Evolutionary conservation across 2,797 vertebrate species (phyloP).

Genomic region (Lacerta agilis): DNA sequence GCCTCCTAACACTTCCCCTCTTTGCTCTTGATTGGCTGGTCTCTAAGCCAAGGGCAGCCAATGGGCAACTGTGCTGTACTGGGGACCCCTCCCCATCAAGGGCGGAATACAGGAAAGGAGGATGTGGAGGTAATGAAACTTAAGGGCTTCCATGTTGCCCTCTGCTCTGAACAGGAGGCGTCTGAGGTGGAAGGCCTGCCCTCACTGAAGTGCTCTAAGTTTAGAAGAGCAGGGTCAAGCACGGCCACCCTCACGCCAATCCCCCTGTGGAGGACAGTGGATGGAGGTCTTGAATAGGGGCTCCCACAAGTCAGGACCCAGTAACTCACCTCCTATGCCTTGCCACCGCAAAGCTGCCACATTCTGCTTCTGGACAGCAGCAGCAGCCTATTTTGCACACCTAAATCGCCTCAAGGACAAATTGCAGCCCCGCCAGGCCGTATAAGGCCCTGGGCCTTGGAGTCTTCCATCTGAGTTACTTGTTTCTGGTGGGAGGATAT

Average conservation of each 20-base stretch:
- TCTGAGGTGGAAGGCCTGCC: neutral
- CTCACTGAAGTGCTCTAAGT: neutral
- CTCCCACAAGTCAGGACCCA: neutral
- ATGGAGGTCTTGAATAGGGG: too few species aligned
- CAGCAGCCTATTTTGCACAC: neutral
- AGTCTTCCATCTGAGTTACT: neutral
- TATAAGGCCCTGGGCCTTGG: neutral
- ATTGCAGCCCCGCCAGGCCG: neutral
- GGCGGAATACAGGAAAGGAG: neutral
- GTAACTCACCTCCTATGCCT: neutral
- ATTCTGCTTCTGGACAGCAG: neutral
- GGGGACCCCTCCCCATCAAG: too few species aligned
- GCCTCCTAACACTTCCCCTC: too few species aligned
- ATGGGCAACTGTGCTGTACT: neutral
- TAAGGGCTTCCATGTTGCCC: neutral
- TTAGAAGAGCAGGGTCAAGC: neutral
- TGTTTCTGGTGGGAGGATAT: neutral
- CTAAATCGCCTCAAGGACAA: neutral
- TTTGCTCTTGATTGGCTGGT: too few species aligned
- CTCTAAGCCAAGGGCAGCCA: neutral
- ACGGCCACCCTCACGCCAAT: neutral
- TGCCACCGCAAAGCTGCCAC: neutral
- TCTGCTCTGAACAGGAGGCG: neutral
- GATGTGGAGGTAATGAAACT: neutral
- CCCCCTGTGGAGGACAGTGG: neutral